Percentiles rank a stretch among this genome's conserved stretches.
Evolutionary conservation across 2,888 invertebrate species (phyloP).

Genomic region (Aquatica leii): DNA sequence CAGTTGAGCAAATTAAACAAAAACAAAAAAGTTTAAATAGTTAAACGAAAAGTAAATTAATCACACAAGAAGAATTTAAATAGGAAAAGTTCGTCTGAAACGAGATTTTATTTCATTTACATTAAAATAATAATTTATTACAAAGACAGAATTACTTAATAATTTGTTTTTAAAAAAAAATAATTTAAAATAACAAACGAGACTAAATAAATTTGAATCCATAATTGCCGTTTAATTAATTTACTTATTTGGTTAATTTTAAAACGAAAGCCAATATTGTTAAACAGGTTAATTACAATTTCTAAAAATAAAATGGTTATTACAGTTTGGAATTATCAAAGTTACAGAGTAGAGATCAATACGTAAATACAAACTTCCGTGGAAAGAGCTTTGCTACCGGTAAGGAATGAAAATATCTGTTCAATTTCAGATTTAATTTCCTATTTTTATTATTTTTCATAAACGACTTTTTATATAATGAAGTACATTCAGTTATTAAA

Average conservation of each 20-base stretch:
- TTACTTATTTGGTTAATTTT: constrained; percentile 1
- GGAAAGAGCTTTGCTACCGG: constrained; percentile 8
- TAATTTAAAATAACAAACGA: too few relatives aligned
- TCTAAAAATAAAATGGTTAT: constrained; percentile 11
- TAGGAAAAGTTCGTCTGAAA: too few relatives aligned
- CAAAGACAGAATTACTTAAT: too few relatives aligned
- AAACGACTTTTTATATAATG: neutral
- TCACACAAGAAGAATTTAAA: too few relatives aligned
- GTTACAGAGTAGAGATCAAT: constrained; percentile 7
- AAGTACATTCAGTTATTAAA: neutral
- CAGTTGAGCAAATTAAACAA: too few relatives aligned
- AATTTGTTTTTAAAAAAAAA: too few relatives aligned
- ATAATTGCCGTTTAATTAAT: constrained; percentile 1
- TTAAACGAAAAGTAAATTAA: too few relatives aligned
- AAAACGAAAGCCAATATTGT: constrained; percentile 4
- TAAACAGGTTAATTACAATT: constrained; percentile 9
- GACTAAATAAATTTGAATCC: neutral
- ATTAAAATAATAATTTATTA: too few relatives aligned
- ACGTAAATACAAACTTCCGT: constrained; percentile 9
- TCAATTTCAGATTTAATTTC: constrained; percentile 9
- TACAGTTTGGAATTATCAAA: constrained; percentile 8
- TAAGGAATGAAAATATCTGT: constrained; percentile 9
- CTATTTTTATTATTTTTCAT: constrained; percentile 3
- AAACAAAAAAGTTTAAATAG: too few relatives aligned
- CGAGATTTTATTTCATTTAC: too few relatives aligned